These are phyloP conservation scores for Leptonema lineaticorne DNA, from an alignment of 1,140 invertebrate genomes.

Conservation along the genomic window DNA sequence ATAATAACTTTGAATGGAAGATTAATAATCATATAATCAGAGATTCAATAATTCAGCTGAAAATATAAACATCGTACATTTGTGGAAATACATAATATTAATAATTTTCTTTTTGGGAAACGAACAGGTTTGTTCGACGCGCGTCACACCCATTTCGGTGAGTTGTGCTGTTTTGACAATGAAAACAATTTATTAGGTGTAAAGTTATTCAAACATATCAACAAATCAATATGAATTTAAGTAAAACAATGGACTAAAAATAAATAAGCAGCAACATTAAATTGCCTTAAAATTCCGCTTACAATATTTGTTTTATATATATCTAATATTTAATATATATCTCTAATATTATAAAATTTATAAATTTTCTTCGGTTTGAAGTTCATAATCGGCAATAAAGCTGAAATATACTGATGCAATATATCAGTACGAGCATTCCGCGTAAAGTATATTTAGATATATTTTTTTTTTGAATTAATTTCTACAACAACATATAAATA, in stretches of 20 bases:
- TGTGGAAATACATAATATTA: conserved; percentile 6
- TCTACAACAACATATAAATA: too few species aligned
- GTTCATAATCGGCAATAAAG: too few species aligned
- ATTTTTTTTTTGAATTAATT: too few species aligned
- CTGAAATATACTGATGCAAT: too few species aligned
- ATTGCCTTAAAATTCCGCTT: too few species aligned
- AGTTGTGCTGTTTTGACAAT: conserved; percentile 37
- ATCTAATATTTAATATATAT: too few species aligned
- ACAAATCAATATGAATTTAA: conserved; percentile 22
- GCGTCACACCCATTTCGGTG: conserved; percentile 28
- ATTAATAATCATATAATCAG: neutral
- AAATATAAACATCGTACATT: conserved; percentile 7
- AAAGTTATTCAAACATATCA: conserved; percentile 16
- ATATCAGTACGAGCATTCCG: too few species aligned
- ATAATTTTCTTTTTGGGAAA: neutral
- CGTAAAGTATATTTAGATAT: too few species aligned
- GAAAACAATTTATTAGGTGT: conserved; percentile 35
- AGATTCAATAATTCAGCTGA: conserved; percentile 13
- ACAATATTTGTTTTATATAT: too few species aligned
- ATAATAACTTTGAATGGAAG: neutral
- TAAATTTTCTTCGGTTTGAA: too few species aligned
- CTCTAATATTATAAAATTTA: too few species aligned
- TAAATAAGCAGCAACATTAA: too few species aligned
- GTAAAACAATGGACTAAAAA: conserved; percentile 23
- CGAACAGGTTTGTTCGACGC: neutral